These are phyloP conservation scores for Oscheius sp. DNA, from an alignment of 2,888 invertebrate genomes.

Conservation along the genomic window DNA sequence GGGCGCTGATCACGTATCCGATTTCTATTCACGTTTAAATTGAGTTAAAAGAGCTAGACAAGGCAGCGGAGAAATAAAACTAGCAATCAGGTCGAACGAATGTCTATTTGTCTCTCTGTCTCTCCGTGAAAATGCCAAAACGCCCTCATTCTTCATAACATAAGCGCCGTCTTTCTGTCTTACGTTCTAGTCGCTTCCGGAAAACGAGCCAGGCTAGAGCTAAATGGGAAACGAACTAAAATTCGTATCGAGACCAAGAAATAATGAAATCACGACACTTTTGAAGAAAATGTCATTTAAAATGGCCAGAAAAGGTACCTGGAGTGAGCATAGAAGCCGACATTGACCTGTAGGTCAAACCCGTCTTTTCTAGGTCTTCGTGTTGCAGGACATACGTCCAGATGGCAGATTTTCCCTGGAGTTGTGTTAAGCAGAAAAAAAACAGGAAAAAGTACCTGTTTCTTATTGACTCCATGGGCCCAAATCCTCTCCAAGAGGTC, in stretches of 20 bases:
- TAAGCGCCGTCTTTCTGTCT: constrained; percentile 42
- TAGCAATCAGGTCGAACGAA: too few relatives aligned
- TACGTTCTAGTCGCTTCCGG: constrained; percentile 90
- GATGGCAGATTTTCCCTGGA: constrained; percentile 89
- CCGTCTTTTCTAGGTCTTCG: constrained; percentile 80
- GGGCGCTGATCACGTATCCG: too few relatives aligned
- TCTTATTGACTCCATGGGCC: constrained; percentile 95
- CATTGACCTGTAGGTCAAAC: constrained; percentile 50
- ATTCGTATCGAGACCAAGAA: background rate
- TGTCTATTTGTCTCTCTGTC: too few relatives aligned
- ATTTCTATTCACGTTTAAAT: too few relatives aligned
- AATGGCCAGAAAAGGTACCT: constrained; percentile 75
- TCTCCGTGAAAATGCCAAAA: too few relatives aligned
- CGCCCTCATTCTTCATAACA: background rate
- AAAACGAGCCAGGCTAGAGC: constrained; percentile 93
- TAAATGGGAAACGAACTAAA: constrained; percentile 75
- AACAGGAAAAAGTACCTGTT: constrained; percentile 79
- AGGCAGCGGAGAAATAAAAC: too few relatives aligned
- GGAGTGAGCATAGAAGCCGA: constrained; percentile 74
- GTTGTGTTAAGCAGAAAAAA: too few relatives aligned
- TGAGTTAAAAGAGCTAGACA: too few relatives aligned
- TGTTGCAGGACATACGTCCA: constrained; percentile 94
- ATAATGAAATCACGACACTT: constrained; percentile 2
- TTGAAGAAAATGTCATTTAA: background rate
- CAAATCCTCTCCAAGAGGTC: constrained; percentile 95